Conservation (phyloP, 1,140 invertebrate genomes). For the Eupeodes corollae region DNA sequence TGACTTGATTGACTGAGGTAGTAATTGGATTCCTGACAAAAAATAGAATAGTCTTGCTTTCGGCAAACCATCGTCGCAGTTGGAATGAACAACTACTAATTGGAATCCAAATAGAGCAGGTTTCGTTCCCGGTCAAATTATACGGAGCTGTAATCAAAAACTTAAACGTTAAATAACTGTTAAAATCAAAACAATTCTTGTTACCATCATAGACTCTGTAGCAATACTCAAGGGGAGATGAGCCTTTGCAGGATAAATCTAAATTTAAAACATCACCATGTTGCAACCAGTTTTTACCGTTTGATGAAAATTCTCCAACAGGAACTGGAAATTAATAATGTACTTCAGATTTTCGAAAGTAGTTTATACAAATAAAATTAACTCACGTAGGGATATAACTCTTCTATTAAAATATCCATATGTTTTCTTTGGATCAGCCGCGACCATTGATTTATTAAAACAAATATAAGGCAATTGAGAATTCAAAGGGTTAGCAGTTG, state of each 20-base stretch:
- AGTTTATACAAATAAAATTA: conserved; percentile 4
- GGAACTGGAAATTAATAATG: conserved; percentile 45
- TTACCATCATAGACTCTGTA: conserved; percentile 39
- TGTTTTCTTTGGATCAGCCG: conserved; percentile 50
- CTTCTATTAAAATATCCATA: conserved; percentile 60
- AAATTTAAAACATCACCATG: conserved; percentile 63
- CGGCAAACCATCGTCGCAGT: conserved; percentile 51
- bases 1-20: conserved; percentile 51
- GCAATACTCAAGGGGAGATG: conserved; percentile 56
- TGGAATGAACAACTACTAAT: conserved; percentile 47
- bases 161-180: conserved; percentile 1
- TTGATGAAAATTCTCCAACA: conserved; percentile 50
- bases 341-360: conserved; percentile 3
- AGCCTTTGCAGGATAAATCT: conserved; percentile 57
- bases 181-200: conserved; percentile 2
- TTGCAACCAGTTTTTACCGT: conserved; percentile 66
- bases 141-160: conserved; percentile 47
- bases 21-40: conserved; percentile 63
- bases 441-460: conserved; percentile 46
- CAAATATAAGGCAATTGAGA: conserved; percentile 44
- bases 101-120: conserved; percentile 40
- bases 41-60: conserved; percentile 54
- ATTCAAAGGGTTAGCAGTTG: conserved; percentile 9
- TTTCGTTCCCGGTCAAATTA: conserved; percentile 69
- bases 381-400: conserved; percentile 49